Base-by-base conservation (phyloP, 2,888 invertebrate genomes). In the Bombyx huttoni region DNA sequence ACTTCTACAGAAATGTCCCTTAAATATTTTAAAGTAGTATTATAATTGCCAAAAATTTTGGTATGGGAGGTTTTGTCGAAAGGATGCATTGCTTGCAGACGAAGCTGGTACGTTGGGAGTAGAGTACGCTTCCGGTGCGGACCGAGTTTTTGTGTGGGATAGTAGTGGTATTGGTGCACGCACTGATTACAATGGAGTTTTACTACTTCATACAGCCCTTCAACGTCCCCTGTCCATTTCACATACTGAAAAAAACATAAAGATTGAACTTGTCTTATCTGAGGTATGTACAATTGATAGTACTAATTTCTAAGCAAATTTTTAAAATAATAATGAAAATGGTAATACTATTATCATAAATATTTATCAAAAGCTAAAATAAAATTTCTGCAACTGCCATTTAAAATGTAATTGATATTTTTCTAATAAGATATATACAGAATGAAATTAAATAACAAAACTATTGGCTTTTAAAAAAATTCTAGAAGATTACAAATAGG, bases 121-220 rank as follows among this genome's bases (percentile, higher is more conserved):
- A 61, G 91, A 91, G 70, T 95, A 94, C 76, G 91, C 94, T 76
- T 87, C 92, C 58, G 93, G 93, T 56, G 92, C 94, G 70, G 96
- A 97, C 79, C 92, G 95, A 75, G 91, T 97, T 62, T 90, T 97
- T 63, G 93, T 96, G 69, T 94, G 94, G 85, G 94, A 96, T 89
- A 93, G 92, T 61, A 91, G 91, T 68, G 93, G 93, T 58, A 90
- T 97, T 63, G 96, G 96, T 59, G 92, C 96, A 56, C 91, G 98
- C 55, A 94, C 94, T 53, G 97, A 97, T 80, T 95, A 97, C 79
- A 97, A 96, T 87, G 97, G 97, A 57, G 96, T 97, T 52, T 89
- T 98, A 51, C 88, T 98, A 54, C 88, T 98, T 65, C 96, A 97
- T 74, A 96, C 97, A 51, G 94, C 96, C 66, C 89, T 98, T 54